These are phyloP conservation scores for Bambusicola thoracicus DNA, from an alignment of 2,113 vertebrate genomes.

Conservation along the genomic window DNA sequence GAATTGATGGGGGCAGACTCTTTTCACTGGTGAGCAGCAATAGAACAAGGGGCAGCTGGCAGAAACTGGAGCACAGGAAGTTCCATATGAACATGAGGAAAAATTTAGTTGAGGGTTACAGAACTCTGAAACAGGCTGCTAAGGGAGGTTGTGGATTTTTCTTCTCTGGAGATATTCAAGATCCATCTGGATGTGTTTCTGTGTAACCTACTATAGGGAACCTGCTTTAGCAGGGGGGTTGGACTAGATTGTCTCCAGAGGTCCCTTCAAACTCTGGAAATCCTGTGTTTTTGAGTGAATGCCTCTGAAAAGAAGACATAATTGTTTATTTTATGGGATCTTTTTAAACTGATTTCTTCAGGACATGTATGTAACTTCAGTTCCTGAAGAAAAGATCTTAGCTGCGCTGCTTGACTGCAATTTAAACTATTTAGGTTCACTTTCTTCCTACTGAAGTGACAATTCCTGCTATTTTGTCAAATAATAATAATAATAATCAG, in stretches of 20 bases:
- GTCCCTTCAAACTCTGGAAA: too few species aligned
- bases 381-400: not conserved
- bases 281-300: not conserved
- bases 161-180: not conserved
- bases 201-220: too few species aligned
- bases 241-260: too few species aligned
- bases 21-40: not conserved
- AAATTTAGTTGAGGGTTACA: not conserved
- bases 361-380: not conserved
- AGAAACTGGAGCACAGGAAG: not conserved
- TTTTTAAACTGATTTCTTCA: not conserved
- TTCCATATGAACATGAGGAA: not conserved
- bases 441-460: not conserved
- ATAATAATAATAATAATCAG: not conserved
- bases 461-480: not conserved
- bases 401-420: not conserved
- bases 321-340: not conserved
- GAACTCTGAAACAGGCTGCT: not conserved
- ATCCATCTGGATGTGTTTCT: not conserved
- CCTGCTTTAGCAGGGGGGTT: too few species aligned
- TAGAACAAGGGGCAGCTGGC: not conserved
- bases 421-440: not conserved
- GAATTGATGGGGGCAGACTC: not conserved
- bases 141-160: not conserved
- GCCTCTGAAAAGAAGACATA: not conserved